Evolutionary conservation across 2,888 invertebrate species (phyloP).

Genomic region (Heteromyza rotundicornis): DNA sequence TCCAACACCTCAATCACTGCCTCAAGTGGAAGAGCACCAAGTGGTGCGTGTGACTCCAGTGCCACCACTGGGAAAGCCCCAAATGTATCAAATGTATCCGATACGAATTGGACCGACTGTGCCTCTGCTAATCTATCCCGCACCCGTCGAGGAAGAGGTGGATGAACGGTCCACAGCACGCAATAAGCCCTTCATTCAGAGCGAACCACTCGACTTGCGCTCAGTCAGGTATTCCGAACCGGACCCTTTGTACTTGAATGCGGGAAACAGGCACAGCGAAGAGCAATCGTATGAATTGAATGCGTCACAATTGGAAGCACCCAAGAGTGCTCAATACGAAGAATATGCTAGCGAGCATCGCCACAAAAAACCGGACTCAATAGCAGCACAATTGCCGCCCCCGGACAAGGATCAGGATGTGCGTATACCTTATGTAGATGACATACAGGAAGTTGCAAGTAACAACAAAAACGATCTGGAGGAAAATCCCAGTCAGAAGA

Average conservation of each 20-base stretch:
- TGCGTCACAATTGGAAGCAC: slow-evolving; percentile 33
- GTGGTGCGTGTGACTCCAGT: slow-evolving; percentile 36
- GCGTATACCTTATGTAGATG: slow-evolving; percentile 40
- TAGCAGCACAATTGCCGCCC: slow-evolving; percentile 58
- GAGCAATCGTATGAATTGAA: slow-evolving; percentile 2
- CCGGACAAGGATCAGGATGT: slow-evolving; percentile 47
- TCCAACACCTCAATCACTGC: slow-evolving; percentile 19
- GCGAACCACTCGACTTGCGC: slow-evolving; percentile 52
- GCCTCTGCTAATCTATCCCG: slow-evolving; percentile 44
- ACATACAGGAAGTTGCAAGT: slow-evolving; percentile 31
- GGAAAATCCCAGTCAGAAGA: slow-evolving; percentile 26
- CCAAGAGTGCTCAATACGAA: slow-evolving; percentile 21
- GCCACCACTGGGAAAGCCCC: slow-evolving; percentile 35
- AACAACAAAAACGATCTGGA: slow-evolving; percentile 23
- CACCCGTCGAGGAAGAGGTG: slow-evolving; percentile 30
- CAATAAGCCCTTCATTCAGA: slow-evolving; percentile 48
- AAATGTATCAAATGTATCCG: slow-evolving; percentile 36
- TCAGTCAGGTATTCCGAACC: slow-evolving; percentile 63
- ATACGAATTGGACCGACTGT: slow-evolving; percentile 31
- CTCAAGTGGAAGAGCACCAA: slow-evolving; percentile 33
- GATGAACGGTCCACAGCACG: slow-evolving; percentile 43
- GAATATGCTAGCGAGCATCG: background rate
- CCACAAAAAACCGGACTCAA: slow-evolving; percentile 43
- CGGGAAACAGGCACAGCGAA: slow-evolving; percentile 23
- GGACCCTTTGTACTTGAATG: slow-evolving; percentile 63